Evolutionary conservation across 2,888 invertebrate species (phyloP).

Genomic region (Ceraclea dissimilis): DNA sequence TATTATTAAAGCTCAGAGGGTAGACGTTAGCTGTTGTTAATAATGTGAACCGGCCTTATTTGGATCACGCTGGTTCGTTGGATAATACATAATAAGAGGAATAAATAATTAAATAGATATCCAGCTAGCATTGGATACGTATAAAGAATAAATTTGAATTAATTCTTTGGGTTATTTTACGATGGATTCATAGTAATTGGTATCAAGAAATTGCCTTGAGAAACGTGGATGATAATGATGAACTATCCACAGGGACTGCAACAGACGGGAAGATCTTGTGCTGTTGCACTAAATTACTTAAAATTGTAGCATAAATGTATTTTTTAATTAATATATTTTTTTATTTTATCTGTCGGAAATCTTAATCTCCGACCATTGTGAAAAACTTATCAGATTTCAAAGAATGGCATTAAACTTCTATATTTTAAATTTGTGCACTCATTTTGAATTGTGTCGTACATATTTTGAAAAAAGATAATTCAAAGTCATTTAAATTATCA

Average conservation of each 20-base stretch:
- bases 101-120: constrained; percentile 1
- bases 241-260: constrained; percentile 6
- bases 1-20: no score
- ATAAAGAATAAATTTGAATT: constrained; percentile 5
- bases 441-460: no score
- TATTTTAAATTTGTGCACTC: no score
- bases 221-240: constrained; percentile 8
- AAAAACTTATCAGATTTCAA: no score
- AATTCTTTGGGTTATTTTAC: constrained; percentile 1
- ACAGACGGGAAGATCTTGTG: background rate
- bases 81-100: background rate
- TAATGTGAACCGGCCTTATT: background rate
- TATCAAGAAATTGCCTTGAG: background rate
- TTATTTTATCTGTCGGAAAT: no score
- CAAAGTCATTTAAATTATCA: no score
- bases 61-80: background rate
- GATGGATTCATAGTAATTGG: constrained; percentile 8
- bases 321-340: no score
- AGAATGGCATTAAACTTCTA: no score
- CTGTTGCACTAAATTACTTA: background rate
- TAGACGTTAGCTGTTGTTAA: background rate
- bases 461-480: no score
- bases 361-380: no score
- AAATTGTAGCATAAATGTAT: no score
- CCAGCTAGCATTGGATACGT: background rate